Conservation (phyloP, 2,113 vertebrate genomes). For the Sula dactylatra region DNA sequence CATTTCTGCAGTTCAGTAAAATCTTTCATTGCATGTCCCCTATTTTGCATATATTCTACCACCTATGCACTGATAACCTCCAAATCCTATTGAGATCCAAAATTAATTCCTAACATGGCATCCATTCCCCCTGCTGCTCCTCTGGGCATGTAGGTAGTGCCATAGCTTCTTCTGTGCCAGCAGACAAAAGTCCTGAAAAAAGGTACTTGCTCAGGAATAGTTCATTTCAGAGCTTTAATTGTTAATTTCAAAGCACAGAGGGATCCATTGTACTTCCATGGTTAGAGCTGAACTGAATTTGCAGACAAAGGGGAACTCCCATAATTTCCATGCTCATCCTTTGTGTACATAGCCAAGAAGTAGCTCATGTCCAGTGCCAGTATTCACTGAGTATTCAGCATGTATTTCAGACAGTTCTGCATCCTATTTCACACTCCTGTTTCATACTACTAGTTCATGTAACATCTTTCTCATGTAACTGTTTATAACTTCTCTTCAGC, state of each 20-base stretch:
- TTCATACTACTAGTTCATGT: neutral
- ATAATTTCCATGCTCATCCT: neutral
- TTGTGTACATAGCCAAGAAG: neutral
- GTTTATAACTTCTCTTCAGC: neutral
- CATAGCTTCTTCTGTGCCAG: neutral
- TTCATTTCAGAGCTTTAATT: neutral
- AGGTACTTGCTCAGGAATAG: neutral
- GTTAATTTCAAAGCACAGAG: neutral
- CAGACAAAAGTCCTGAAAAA: neutral
- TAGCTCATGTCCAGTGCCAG: rapidly evolving
- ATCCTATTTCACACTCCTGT: neutral
- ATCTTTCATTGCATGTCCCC: neutral
- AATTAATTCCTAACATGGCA: neutral
- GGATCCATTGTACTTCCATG: neutral
- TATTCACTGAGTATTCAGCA: neutral
- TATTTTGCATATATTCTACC: neutral
- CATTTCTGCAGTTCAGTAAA: neutral
- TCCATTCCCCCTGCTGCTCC: neutral
- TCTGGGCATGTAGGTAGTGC: neutral
- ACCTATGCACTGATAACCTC: neutral
- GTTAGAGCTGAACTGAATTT: neutral
- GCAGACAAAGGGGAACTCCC: neutral
- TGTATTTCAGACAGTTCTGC: neutral
- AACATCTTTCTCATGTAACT: neutral
- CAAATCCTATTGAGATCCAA: neutral